These are phyloP conservation scores for Numida meleagris DNA, from an alignment of 2,113 vertebrate genomes.

Conservation along the genomic window DNA sequence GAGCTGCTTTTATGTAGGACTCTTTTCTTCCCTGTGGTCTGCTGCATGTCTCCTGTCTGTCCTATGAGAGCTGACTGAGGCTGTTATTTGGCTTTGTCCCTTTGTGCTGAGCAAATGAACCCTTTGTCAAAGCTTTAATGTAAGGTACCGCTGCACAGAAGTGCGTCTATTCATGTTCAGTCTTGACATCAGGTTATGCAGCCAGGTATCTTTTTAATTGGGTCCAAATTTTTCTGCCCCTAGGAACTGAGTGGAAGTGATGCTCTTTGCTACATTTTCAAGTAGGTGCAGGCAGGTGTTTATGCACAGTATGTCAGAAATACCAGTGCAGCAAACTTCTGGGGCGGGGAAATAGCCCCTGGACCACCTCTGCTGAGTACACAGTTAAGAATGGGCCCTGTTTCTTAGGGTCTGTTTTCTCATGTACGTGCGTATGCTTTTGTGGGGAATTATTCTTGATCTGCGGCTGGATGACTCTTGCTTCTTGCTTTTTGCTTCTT, in stretches of 20 bases:
- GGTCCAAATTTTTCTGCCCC: background rate
- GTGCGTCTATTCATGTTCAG: background rate
- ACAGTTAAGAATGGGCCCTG: background rate
- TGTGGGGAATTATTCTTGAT: background rate
- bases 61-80: constrained; percentile 15
- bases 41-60: background rate
- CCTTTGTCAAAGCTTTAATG: constrained; percentile 24
- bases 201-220: background rate
- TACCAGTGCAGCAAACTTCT: background rate
- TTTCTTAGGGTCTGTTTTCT: background rate
- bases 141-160: background rate
- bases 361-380: background rate
- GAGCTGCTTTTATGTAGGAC: background rate
- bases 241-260: constrained; percentile 17
- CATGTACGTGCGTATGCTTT: background rate
- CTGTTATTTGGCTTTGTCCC: background rate
- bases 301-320: constrained; percentile 34
- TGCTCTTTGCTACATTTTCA: background rate
- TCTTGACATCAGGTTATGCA: constrained; percentile 1
- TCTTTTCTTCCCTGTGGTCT: constrained; percentile 19
- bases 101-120: constrained; percentile 14
- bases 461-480: background rate
- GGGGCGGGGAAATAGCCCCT: background rate
- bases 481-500: background rate
- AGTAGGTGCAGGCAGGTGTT: background rate